phyloP scores from a whole-genome alignment of 2,888 invertebrate species.

The Andrena praecox region DNA sequence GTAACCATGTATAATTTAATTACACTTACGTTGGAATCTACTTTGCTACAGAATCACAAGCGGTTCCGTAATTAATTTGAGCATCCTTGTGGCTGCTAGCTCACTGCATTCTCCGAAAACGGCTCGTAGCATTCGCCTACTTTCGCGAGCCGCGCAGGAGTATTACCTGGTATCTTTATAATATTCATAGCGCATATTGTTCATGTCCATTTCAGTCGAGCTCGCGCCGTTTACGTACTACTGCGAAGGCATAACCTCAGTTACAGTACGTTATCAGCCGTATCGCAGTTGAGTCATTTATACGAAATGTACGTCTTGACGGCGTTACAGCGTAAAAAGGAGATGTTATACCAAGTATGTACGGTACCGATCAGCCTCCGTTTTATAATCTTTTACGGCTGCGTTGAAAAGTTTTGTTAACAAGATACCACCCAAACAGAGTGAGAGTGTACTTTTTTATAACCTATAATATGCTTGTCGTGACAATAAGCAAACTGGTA shows the following conservation, averaged over 20 bases:
- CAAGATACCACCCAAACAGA: no score
- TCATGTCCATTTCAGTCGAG: constrained; percentile 16
- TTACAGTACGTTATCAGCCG: not conserved
- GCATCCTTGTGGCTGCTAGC: constrained; percentile 58
- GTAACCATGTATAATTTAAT: constrained; percentile 66
- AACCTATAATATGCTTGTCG: no score
- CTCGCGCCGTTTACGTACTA: constrained; percentile 5
- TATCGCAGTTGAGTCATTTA: not conserved
- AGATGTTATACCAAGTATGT: not conserved
- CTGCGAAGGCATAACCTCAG: not conserved
- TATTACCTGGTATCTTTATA: constrained; percentile 24
- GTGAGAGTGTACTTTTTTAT: no score
- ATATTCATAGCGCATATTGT: constrained; percentile 5
- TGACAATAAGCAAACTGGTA: no score
- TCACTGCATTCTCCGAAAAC: constrained; percentile 38
- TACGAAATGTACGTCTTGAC: not conserved
- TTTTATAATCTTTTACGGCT: not conserved
- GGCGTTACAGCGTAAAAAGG: not conserved
- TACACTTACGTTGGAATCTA: constrained; percentile 52
- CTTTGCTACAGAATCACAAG: constrained; percentile 63
- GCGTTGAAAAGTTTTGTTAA: not conserved
- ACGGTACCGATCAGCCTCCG: not conserved
- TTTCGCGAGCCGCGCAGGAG: constrained; percentile 25
- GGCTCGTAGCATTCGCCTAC: constrained; percentile 34
- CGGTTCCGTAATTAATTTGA: constrained; percentile 68